Evolutionary conservation across 2,888 invertebrate genomes (phyloP).

Genomic region (Rugalucina vietnamica): DNA sequence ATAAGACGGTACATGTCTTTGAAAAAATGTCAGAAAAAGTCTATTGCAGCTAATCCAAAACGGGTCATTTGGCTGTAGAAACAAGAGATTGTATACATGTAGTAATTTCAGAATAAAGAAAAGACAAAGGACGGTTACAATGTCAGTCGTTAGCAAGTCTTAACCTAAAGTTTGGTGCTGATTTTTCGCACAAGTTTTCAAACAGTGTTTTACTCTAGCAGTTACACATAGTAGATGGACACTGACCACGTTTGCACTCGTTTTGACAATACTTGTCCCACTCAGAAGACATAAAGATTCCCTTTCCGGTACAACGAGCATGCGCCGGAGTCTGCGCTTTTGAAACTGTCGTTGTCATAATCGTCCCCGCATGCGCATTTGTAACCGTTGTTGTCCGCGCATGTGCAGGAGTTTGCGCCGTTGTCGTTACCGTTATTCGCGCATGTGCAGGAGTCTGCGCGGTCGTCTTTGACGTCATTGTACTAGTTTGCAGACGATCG

Average conservation of each 20-base stretch:
- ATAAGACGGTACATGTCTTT: no score
- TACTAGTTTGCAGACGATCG: neutral
- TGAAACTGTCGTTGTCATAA: neutral
- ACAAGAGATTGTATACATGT: no score
- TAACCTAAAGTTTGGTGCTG: no score
- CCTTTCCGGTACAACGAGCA: conserved; percentile 30
- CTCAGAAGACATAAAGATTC: conserved; percentile 15
- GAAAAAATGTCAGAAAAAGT: no score
- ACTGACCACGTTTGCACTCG: conserved; percentile 44
- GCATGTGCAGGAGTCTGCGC: neutral
- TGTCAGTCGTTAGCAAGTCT: no score
- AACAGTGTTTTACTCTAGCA: no score
- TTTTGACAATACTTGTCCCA: conserved; percentile 55
- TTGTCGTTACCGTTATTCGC: neutral
- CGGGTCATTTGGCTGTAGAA: no score
- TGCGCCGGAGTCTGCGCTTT: neutral
- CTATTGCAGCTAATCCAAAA: no score
- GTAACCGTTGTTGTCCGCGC: neutral
- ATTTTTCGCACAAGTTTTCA: no score
- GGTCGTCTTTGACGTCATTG: neutral
- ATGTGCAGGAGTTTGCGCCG: neutral
- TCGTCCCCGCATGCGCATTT: neutral
- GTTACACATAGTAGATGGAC: conserved; percentile 35
- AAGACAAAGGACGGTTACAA: no score
- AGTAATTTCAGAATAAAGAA: no score